These are phyloP conservation scores for Lordiphosa clarofinis DNA, from an alignment of 1,140 invertebrate species.

Conservation along the genomic window DNA sequence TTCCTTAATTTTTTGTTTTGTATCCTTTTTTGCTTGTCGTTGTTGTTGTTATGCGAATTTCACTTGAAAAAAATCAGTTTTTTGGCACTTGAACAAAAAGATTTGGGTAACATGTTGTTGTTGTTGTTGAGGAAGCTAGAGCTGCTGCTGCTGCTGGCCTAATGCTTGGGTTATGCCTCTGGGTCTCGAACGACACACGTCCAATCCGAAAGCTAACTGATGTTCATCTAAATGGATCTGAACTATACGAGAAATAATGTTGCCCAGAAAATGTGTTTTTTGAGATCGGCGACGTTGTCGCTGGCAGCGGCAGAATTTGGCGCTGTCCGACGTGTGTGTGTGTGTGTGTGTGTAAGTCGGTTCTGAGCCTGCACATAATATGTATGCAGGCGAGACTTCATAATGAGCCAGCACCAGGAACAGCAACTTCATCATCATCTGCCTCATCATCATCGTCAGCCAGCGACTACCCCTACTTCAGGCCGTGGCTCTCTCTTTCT, in stretches of 20 bases:
- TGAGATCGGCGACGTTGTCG: conserved; percentile 58
- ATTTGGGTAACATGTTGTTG: conserved; percentile 12
- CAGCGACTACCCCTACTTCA: conserved; percentile 61
- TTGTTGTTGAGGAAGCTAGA: too few relatives aligned
- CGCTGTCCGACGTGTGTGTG: conserved; percentile 2
- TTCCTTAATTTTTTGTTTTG: conserved; percentile 7
- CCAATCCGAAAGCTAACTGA: conserved; percentile 79
- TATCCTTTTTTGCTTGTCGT: conserved; percentile 3
- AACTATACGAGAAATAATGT: conserved; percentile 79
- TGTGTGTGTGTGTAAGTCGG: conserved; percentile 31
- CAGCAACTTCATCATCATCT: conserved; percentile 35
- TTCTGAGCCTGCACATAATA: conserved; percentile 74
- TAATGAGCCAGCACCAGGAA: conserved; percentile 41
- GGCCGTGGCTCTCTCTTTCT: conserved; percentile 18
- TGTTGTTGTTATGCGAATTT: background rate
- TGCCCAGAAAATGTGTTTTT: conserved; percentile 73
- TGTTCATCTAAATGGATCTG: conserved; percentile 80
- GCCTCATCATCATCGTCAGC: conserved; percentile 25
- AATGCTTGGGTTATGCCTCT: conserved; percentile 14
- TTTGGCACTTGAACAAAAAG: conserved; percentile 57
- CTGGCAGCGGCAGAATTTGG: conserved; percentile 20
- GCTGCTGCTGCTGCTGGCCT: conserved; percentile 3
- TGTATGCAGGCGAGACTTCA: conserved; percentile 48
- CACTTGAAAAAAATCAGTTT: conserved; percentile 31
- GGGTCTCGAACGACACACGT: conserved; percentile 58